Evolutionary conservation across 2,797 vertebrate genomes (phyloP).

Genomic region (Anguilla marmorata): DNA sequence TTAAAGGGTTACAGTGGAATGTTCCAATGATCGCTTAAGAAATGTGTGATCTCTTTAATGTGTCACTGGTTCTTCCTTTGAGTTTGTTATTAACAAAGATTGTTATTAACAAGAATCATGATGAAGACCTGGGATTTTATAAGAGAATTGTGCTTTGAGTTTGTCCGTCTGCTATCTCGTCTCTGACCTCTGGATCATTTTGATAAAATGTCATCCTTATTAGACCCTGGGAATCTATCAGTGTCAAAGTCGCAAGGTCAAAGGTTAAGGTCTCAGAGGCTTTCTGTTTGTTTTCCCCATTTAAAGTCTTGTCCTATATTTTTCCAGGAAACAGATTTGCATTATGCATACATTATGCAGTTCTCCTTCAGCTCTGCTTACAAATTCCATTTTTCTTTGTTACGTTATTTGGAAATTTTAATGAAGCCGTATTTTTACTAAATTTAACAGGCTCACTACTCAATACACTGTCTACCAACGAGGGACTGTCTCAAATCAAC

Average conservation of each 20-base stretch:
- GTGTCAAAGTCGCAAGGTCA: background rate
- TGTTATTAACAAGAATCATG: background rate
- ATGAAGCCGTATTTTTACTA: background rate
- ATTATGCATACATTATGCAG: background rate
- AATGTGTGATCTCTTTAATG: background rate
- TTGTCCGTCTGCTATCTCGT: background rate
- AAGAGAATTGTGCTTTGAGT: background rate
- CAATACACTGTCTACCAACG: background rate
- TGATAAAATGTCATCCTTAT: background rate
- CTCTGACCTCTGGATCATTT: background rate
- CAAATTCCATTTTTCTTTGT: background rate
- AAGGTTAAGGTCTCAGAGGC: constrained; percentile 2
- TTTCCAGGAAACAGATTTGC: background rate
- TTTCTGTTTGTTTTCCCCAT: background rate
- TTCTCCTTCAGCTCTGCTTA: background rate
- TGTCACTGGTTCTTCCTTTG: too few relatives aligned
- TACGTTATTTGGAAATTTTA: background rate
- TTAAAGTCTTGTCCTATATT: background rate
- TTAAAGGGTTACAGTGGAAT: background rate
- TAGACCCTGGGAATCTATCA: background rate
- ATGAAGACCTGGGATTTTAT: background rate
- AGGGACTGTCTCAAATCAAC: background rate
- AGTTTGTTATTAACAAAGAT: background rate
- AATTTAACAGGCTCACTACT: background rate
- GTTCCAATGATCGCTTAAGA: background rate